Evolutionary conservation across 2,888 invertebrate genomes (phyloP), one percentile per base, ranked within the genome.

Genomic region (Drosophila paucipuncta): DNA sequence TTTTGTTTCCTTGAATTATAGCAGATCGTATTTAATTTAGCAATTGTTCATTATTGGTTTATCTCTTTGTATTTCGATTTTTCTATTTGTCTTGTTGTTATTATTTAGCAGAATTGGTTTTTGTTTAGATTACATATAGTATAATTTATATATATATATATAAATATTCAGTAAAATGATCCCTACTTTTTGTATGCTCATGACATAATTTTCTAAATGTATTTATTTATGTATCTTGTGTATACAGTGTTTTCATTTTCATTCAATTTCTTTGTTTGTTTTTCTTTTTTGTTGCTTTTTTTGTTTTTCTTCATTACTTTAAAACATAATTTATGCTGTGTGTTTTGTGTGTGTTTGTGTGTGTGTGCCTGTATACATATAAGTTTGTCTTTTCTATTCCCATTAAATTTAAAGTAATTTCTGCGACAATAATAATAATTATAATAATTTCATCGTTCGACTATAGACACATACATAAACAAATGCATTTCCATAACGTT

Each of bases 111-210:
- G 80, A 83, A 80, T 85, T 80, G 76, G 49, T 54, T 67, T 63
- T 73, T 65, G 66, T 28, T 70, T 73, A 75, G 73, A 80, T 71
- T 82, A 85, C 80, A 85, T 80, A 74, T 84, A 82, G 69, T 83
- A 61, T 68, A 68, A 65, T 73, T n/a, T 74, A 69, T 67, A 75
- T 64, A 68, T 74, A 68, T 74, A 68, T 66, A 61, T 73, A 75
- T 70, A 78, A 72, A 75, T 71, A 65, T 76, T 85, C 83, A 85
- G 90, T 88, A 90, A 91, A 91, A 91, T 91, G 91, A 90, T 91
- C 91, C 91, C 91, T 91, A 91, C 91, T 85, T 87, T 89, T 86
- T 90, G 85, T 84, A 89, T 88, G 87, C 88, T 83, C 87, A 83
- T 87, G 87, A 89, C 87, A 87, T 83, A 86, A 82, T 85, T 83